Base-by-base conservation (phyloP, 2,113 vertebrate species). In the Rhinolophus ferrumequinum region DNA sequence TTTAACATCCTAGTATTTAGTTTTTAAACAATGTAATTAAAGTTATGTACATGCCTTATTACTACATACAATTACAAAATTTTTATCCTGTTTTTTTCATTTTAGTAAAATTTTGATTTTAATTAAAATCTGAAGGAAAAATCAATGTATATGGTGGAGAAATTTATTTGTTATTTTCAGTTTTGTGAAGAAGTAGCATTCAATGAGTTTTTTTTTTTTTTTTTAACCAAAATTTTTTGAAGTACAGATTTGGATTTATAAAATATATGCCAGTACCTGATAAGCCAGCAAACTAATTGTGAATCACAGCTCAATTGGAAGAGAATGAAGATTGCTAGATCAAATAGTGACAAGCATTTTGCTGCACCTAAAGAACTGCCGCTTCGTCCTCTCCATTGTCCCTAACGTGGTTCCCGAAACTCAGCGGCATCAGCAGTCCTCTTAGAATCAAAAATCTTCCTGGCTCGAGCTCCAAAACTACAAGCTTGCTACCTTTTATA, bases 1-100 rank as follows among this genome's bases (percentile, higher is more conserved):
- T 97, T 80, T 75, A 83, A 54, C 41, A 62, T 75, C 80, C 30
- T 47, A 52, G 16, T 38, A 62, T 83, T 93, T 88, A 87, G 44
- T 83, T 90, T 84, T 3, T 73, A 83, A 86, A 87, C 28, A 41
- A 10, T 89, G 8, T 47, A 52, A 70, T 94, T 82, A 87, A 82
- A 5, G 3, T 70, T 84, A 24, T 67, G 6, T 14, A 33, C 52
- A 13, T 84, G 14, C 4, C 64, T 64, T 30, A 56, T 79, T 67
- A 81, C 86, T 81, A 10, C 30, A 50, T 67, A 50, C 28, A 95
- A 87, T 87, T 60, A 44, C 1, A 5, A 90, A 90, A 38, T 18
- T 38, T 86, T 60, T 80, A 66, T 72, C 66, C 8, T 72, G 11
- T 6, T 72, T 94, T 75, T 93, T 33, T n/a, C n/a, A 33, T 72